phyloP scores from a whole-genome alignment of 2,797 vertebrate genomes.

The Bucorvus abyssinicus region DNA sequence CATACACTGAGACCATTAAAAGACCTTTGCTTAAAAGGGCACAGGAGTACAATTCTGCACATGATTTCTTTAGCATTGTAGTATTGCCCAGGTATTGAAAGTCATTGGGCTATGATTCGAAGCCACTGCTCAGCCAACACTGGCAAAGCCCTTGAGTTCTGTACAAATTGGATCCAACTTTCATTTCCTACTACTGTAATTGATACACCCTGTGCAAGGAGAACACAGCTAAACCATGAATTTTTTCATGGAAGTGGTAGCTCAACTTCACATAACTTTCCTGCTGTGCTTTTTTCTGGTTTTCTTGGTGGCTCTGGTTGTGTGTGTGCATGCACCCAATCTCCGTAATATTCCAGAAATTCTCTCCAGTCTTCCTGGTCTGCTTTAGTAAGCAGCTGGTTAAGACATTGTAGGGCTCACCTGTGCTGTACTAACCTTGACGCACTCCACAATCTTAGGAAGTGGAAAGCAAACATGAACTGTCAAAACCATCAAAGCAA shows the following conservation, averaged over 20 bases:
- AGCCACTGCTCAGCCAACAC: background rate
- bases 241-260: background rate
- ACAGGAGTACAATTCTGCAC: background rate
- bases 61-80: background rate
- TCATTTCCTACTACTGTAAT: background rate
- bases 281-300: background rate
- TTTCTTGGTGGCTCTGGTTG: background rate
- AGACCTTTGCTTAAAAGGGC: background rate
- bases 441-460: background rate
- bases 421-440: background rate
- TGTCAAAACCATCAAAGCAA: constrained; percentile 4
- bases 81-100: background rate
- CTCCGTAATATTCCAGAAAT: background rate
- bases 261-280: background rate
- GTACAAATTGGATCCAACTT: background rate
- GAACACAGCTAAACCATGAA: background rate
- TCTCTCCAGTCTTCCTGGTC: background rate
- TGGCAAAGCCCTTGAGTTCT: background rate
- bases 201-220: background rate
- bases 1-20: background rate
- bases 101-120: background rate
- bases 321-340: background rate
- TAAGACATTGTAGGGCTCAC: background rate
- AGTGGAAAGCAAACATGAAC: background rate
- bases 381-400: background rate